phyloP scores from a whole-genome alignment of 2,888 invertebrate genomes.

The Sminthurides aquaticus region DNA sequence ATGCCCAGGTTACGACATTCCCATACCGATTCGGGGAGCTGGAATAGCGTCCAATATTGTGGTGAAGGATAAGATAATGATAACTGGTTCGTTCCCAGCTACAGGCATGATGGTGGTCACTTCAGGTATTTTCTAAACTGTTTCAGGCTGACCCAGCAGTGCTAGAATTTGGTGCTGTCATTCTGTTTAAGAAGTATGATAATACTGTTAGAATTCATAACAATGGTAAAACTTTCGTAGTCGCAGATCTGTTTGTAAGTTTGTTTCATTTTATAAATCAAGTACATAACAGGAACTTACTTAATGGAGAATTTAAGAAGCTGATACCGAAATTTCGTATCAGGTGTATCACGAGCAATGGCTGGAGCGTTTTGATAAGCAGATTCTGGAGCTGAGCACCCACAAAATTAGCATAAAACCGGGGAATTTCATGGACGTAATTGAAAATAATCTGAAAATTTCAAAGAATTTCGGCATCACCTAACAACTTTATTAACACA shows the following conservation, averaged over 20 bases:
- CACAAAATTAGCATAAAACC: conserved; percentile 22
- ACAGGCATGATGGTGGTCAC: no score
- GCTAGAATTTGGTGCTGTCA: conserved; percentile 35
- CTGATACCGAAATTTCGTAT: no score
- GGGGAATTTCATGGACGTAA: conserved; percentile 25
- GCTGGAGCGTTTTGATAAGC: conserved; percentile 27
- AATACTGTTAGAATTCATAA: conserved; percentile 27
- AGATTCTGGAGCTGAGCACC: conserved; percentile 24
- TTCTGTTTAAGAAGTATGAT: conserved; percentile 30
- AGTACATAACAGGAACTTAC: background rate
- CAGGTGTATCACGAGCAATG: conserved; percentile 35
- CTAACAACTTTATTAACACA: background rate
- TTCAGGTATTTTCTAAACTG: no score
- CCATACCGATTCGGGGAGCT: background rate
- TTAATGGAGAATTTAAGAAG: no score
- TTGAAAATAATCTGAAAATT: background rate
- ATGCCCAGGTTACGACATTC: background rate
- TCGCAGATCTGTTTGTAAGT: conserved; percentile 28
- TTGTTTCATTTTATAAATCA: background rate
- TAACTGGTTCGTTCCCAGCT: no score
- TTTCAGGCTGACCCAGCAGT: conserved; percentile 25
- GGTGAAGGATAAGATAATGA: no score
- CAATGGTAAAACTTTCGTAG: conserved; percentile 21
- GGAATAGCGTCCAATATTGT: background rate
- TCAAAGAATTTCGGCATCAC: background rate